phyloP scores from a whole-genome alignment of 1,140 invertebrate genomes.

The Danaus plexippus region DNA sequence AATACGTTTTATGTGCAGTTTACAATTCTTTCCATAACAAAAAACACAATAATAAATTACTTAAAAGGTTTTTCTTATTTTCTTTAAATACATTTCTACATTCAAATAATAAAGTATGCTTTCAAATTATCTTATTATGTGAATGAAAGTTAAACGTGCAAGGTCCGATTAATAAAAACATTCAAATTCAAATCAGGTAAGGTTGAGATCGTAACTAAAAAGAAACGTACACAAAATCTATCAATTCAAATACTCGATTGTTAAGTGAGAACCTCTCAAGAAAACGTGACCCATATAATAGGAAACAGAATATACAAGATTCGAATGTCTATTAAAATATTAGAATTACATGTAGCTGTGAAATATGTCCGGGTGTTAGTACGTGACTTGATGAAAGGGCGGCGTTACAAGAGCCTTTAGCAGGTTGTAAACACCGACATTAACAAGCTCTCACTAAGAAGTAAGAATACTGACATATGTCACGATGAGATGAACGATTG shows the following conservation, averaged over 20 bases:
- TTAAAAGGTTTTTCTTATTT: too few relatives aligned
- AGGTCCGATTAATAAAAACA: too few relatives aligned
- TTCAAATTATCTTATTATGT: too few relatives aligned
- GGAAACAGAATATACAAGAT: conserved; percentile 29
- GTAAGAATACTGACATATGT: conserved; percentile 43
- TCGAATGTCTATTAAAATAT: conserved; percentile 49
- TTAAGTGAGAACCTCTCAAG: conserved; percentile 53
- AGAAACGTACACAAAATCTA: conserved; percentile 45
- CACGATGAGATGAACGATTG: conserved; percentile 19
- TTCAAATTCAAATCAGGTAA: too few relatives aligned
- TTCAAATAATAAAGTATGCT: too few relatives aligned
- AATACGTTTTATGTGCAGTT: too few relatives aligned
- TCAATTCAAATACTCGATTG: conserved; percentile 35
- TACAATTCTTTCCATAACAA: too few relatives aligned
- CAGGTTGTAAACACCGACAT: conserved; percentile 67
- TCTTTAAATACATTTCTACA: too few relatives aligned
- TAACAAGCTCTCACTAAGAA: conserved; percentile 49
- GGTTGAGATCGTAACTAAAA: conserved; percentile 36
- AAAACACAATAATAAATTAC: too few relatives aligned
- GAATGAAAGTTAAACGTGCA: too few relatives aligned
- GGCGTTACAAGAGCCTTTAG: conserved; percentile 35
- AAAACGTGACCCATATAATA: conserved; percentile 59
- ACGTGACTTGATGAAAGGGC: conserved; percentile 60
- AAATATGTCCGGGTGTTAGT: conserved; percentile 35
- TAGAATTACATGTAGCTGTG: conserved; percentile 43